Percentiles rank a stretch among this genome's conserved stretches.
Conservation (phyloP, 2,888 invertebrate genomes). For the Coronaproctus castanopsis region DNA sequence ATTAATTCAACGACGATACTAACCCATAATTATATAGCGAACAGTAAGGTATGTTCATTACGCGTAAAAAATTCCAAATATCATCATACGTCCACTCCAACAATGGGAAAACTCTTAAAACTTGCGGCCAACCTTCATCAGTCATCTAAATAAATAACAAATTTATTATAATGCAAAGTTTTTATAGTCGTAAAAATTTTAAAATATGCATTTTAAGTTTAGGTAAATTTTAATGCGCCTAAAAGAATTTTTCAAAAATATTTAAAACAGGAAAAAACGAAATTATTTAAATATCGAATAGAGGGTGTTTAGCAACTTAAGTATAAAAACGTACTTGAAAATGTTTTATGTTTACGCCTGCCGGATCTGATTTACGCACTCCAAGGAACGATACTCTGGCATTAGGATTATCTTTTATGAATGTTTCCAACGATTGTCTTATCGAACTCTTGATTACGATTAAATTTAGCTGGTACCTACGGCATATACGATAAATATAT, state of each 20-base stretch:
- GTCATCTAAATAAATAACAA: constrained; percentile 31
- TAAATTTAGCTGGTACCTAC: not conserved
- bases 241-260: too few relatives aligned
- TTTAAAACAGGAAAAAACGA: too few relatives aligned
- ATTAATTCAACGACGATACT: too few relatives aligned
- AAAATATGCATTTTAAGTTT: too few relatives aligned
- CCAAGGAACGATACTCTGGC: not conserved
- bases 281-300: too few relatives aligned
- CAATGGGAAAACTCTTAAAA: constrained; percentile 73
- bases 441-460: not conserved
- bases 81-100: constrained; percentile 81
- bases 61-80: constrained; percentile 73
- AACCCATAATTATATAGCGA: constrained; percentile 72
- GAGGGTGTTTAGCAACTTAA: too few relatives aligned
- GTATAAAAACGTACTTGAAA: not conserved
- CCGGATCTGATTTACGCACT: not conserved
- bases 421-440: not conserved
- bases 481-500: too few relatives aligned
- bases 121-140: constrained; percentile 72
- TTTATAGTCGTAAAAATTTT: too few relatives aligned
- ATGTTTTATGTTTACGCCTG: not conserved
- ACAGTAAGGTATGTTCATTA: constrained; percentile 70
- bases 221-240: too few relatives aligned
- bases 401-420: not conserved
- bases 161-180: too few relatives aligned